These are phyloP conservation scores for Hippocampus comes DNA, from an alignment of 2,113 vertebrate genomes.

Conservation along the genomic window DNA sequence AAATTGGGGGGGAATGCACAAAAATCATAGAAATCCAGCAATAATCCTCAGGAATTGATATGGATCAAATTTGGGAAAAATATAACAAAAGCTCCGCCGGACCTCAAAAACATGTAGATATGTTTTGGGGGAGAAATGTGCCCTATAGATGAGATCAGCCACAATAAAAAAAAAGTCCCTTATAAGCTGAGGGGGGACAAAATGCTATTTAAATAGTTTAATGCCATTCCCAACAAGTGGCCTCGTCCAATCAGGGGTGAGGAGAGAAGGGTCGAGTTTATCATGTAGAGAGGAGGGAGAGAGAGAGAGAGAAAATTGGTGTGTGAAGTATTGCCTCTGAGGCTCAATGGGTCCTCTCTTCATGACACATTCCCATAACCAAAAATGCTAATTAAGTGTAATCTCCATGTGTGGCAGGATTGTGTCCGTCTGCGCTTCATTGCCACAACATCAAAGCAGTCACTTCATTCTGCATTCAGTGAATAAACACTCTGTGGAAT, in stretches of 20 bases:
- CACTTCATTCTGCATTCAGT: not conserved
- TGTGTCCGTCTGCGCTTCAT: not conserved
- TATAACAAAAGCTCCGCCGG: conserved; percentile 23
- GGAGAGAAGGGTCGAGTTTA: conserved; percentile 70
- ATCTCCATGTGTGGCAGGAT: not conserved
- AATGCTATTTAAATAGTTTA: conserved; percentile 86
- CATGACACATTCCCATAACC: not conserved
- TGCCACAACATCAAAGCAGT: not conserved
- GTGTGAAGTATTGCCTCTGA: not conserved
- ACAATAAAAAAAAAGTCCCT: conserved; percentile 48
- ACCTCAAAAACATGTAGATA: not conserved
- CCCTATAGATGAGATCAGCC: conserved; percentile 25
- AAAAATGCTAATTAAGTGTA: not conserved
- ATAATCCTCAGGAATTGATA: conserved; percentile 46
- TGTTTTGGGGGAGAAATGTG: conserved; percentile 18
- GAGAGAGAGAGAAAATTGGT: not conserved
- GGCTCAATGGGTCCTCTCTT: not conserved
- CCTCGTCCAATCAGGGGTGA: conserved; percentile 79
- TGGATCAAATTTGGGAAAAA: conserved; percentile 4
- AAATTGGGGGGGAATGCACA: conserved; percentile 8
- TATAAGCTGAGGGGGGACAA: conserved; percentile 58
- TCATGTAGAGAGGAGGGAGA: conserved; percentile 43
- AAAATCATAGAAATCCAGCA: conserved; percentile 38
- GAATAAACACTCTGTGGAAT: not conserved
- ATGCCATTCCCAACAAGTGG: conserved; percentile 80